Conservation (phyloP, 2,888 invertebrate species). For the Drosophila barbarae region DNA sequence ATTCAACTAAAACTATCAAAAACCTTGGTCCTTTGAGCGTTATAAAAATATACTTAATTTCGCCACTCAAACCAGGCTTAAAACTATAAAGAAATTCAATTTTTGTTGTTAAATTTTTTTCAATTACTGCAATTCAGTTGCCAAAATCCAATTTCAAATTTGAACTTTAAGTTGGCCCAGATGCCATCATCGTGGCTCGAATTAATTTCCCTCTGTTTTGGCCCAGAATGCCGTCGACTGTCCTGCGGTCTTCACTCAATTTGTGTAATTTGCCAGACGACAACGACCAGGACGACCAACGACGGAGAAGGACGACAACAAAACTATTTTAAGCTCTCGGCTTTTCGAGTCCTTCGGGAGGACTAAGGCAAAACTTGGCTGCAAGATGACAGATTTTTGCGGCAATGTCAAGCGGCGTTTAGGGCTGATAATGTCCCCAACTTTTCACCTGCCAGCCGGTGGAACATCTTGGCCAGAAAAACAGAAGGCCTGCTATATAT, state of each 20-base stretch:
- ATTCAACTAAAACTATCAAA: too few relatives aligned
- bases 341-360: conserved; percentile 3
- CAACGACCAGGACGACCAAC: neutral
- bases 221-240: conserved; percentile 33
- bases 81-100: neutral
- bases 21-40: neutral
- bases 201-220: conserved; percentile 18
- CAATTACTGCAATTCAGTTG: conserved; percentile 7
- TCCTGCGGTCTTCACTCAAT: conserved; percentile 53
- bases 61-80: neutral
- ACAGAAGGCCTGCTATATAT: conserved; percentile 1
- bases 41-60: neutral
- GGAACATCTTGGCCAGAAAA: conserved; percentile 15
- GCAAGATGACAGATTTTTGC: conserved; percentile 49
- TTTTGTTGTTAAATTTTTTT: neutral
- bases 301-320: conserved; percentile 15
- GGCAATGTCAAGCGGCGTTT: conserved; percentile 50
- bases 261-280: conserved; percentile 50
- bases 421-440: conserved; percentile 56
- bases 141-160: conserved; percentile 9
- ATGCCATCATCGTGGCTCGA: conserved; percentile 19
- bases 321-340: conserved; percentile 21
- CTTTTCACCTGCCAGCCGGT: conserved; percentile 30
- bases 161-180: conserved; percentile 9
- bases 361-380: conserved; percentile 21